Base-by-base conservation (phyloP, 2,113 vertebrate species). In the Phyllopteryx taeniolatus region DNA sequence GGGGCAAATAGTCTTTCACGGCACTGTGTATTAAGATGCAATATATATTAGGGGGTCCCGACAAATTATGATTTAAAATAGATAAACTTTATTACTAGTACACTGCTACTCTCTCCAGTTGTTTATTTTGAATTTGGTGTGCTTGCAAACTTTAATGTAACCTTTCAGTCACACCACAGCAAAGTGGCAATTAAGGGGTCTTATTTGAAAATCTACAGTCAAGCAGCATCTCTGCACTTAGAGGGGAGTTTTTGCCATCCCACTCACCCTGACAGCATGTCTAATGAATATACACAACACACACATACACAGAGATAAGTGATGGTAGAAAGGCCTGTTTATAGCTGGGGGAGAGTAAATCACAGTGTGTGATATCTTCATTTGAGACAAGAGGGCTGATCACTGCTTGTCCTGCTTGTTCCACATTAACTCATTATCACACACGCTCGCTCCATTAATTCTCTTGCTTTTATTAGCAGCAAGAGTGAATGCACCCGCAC, bases 391-490 rank as follows among this genome's bases (percentile, higher is more conserved):
- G 88, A 91, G 92, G 90, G 91, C 92, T 92, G 90, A 94, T 95
- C 92, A 86, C 86, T 88, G 85, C 92, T 93, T 90, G 91, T 93
- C 91, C 94, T 94, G 90, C 93, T 92, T 89, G 94, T 95, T 96
- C 94, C 95, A 96, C 93, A 95, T 96, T 95, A 96, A 95, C 90
- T 96, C 94, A 97, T 97, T 97, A 96, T 96, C 93, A 95, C 93
- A 93, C 93, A 92, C 93, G 88, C 93, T 95, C 94, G 95, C 92
- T 95, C 95, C 95, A 96, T 95, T 96, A 96, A 97, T 95, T 96
- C 92, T 93, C 90, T 89, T 93, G 93, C 93, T 96, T 96, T 95
- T 96, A 95, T 96, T 95, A 95, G 92, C 89, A 92, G 79, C 83
- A 91, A 94, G 90, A 93, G 93, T 93, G 79, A 69, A 74, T 65